A percentile compares a stretch with the other conserved stretches of the same genome.
Conservation (phyloP, 2,113 vertebrate species). For the Monarcha castaneiventris region DNA sequence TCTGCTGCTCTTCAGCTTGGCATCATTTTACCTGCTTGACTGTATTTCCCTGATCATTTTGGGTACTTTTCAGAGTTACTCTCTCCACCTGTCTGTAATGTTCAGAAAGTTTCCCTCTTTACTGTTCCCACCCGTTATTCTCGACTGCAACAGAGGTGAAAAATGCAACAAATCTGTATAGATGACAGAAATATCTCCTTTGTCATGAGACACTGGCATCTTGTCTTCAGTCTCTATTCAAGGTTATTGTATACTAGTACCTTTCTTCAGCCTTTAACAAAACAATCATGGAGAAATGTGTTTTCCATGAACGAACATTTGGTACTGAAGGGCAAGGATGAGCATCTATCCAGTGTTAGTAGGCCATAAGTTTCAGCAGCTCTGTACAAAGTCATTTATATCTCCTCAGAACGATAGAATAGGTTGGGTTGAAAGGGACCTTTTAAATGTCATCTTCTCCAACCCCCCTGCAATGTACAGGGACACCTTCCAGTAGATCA, state of each 20-base stretch:
- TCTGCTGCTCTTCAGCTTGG: neutral
- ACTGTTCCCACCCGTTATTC: neutral
- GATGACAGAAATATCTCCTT: neutral
- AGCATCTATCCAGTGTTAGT: neutral
- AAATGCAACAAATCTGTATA: neutral
- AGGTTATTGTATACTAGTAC: neutral
- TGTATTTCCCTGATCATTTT: neutral
- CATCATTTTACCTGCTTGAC: neutral
- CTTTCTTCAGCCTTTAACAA: neutral
- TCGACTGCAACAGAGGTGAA: neutral
- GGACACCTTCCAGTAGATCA: neutral
- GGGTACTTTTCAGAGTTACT: slow-evolving; percentile 3
- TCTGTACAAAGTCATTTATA: neutral
- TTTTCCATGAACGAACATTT: neutral
- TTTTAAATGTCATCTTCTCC: neutral
- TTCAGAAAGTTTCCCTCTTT: neutral
- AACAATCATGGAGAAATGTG: neutral
- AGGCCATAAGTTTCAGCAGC: neutral
- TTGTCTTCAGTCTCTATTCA: neutral
- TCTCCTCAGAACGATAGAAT: neutral
- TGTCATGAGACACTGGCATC: neutral
- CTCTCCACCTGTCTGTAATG: neutral
- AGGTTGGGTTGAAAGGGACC: neutral
- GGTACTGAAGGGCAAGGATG: neutral
- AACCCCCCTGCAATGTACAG: neutral